Conservation (phyloP, 2,888 invertebrate species). For the Agrotis puta region DNA sequence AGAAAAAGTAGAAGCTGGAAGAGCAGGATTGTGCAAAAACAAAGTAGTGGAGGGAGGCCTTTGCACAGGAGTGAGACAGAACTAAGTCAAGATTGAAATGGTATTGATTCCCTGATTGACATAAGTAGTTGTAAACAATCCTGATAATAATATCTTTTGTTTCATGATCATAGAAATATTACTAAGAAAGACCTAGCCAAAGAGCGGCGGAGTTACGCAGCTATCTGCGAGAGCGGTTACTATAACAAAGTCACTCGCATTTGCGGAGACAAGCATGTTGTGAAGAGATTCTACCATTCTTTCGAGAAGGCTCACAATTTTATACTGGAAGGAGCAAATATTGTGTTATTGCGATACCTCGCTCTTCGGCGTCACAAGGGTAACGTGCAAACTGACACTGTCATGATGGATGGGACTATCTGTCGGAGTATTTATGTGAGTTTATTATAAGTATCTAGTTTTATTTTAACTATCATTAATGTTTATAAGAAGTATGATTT, state of each 20-base stretch:
- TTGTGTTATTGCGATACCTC: constrained; percentile 91
- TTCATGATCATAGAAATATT: constrained; percentile 79
- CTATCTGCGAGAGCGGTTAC: constrained; percentile 90
- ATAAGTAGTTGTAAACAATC: not conserved
- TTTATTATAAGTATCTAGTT: constrained; percentile 30
- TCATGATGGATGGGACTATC: constrained; percentile 91
- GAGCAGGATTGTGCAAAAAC: not conserved
- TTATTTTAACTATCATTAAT: not conserved
- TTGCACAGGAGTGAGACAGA: constrained; percentile 14
- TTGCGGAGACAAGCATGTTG: constrained; percentile 84
- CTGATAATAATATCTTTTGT: constrained; percentile 26
- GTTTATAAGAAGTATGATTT: not conserved
- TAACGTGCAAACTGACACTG: constrained; percentile 88
- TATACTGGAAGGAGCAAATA: constrained; percentile 92
- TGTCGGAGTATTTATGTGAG: constrained; percentile 92
- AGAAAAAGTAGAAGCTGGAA: constrained; percentile 7
- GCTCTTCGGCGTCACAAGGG: constrained; percentile 90
- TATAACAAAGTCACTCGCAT: constrained; percentile 89
- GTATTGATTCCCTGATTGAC: not conserved
- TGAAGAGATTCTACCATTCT: constrained; percentile 88
- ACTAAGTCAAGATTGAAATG: constrained; percentile 1
- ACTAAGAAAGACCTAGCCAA: constrained; percentile 83
- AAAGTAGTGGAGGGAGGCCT: not conserved
- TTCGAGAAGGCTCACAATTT: constrained; percentile 87
- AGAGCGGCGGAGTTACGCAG: constrained; percentile 90